phyloP scores from a whole-genome alignment of 2,113 vertebrate species.

The Chrysochloris asiatica region DNA sequence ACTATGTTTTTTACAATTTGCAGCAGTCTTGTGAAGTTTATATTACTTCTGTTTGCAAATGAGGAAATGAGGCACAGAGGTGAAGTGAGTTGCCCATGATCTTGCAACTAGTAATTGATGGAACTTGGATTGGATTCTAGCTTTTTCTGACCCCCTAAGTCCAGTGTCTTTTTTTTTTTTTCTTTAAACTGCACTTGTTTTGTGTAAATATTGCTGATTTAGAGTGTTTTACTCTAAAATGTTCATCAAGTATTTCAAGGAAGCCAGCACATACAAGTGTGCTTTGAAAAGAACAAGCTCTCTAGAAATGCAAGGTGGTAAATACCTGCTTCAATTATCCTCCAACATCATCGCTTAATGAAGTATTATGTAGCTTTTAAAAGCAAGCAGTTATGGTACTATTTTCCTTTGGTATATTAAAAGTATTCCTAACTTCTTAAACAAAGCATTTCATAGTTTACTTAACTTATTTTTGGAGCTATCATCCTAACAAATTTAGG shows the following conservation, averaged over 20 bases:
- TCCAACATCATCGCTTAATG: not conserved
- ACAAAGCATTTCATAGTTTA: not conserved
- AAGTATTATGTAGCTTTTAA: slow-evolving; percentile 42
- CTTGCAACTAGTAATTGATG: not conserved
- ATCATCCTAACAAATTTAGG: not conserved
- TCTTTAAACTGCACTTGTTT: no score
- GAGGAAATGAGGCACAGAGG: not conserved
- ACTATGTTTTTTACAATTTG: not conserved
- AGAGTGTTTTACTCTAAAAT: slow-evolving; percentile 12
- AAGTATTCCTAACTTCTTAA: not conserved
- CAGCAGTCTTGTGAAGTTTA: not conserved
- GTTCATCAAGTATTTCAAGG: not conserved
- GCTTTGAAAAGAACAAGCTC: not conserved
- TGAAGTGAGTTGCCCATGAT: not conserved
- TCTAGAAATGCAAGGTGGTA: not conserved
- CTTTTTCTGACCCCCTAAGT: not conserved
- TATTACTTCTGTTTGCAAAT: slow-evolving; percentile 28
- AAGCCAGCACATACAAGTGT: not conserved
- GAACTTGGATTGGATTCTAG: not conserved
- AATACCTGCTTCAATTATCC: not conserved
- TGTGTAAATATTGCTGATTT: slow-evolving; percentile 3
- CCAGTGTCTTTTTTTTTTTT: not conserved
- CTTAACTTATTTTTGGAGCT: slow-evolving; percentile 10
- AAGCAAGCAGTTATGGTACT: slow-evolving; percentile 25
- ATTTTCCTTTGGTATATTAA: slow-evolving; percentile 1